Evolutionary conservation across 2,888 invertebrate genomes (phyloP).

Genomic region (Xestia sexstrigata): DNA sequence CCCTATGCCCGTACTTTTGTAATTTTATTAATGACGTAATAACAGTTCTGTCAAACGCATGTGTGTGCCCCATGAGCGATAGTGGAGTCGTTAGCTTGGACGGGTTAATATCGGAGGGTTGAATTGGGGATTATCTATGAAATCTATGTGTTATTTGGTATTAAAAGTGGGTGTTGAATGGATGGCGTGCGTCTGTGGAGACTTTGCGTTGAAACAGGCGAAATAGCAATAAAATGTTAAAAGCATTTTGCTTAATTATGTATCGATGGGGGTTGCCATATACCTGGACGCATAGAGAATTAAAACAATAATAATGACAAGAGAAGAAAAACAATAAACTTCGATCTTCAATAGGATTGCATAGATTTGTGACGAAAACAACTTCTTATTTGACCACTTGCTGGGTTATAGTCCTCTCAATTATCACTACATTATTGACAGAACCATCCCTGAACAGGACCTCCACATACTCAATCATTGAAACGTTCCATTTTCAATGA

Average conservation of each 20-base stretch:
- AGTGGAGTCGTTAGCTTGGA: conserved; percentile 88
- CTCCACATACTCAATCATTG: neutral
- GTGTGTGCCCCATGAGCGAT: conserved; percentile 89
- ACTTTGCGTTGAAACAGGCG: conserved; percentile 11
- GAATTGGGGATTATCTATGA: conserved; percentile 84
- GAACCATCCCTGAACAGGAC: neutral
- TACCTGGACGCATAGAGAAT: no score
- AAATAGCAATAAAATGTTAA: neutral
- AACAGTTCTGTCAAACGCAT: conserved; percentile 90
- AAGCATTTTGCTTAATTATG: conserved; percentile 15
- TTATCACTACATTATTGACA: neutral
- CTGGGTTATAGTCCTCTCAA: neutral
- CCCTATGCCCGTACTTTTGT: conserved; percentile 88
- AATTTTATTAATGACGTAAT: conserved; percentile 91
- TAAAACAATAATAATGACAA: neutral
- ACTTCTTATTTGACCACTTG: neutral
- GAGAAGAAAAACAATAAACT: neutral
- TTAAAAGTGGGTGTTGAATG: conserved; percentile 67
- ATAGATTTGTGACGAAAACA: neutral
- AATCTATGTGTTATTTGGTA: conserved; percentile 76
- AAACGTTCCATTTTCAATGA: neutral
- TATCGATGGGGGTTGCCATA: neutral
- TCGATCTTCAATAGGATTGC: neutral
- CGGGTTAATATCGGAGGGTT: conserved; percentile 89
- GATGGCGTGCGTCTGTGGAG: conserved; percentile 35